These are phyloP conservation scores for Cyclophora albipunctata DNA, from an alignment of 2,888 invertebrate species.

Conservation along the genomic window DNA sequence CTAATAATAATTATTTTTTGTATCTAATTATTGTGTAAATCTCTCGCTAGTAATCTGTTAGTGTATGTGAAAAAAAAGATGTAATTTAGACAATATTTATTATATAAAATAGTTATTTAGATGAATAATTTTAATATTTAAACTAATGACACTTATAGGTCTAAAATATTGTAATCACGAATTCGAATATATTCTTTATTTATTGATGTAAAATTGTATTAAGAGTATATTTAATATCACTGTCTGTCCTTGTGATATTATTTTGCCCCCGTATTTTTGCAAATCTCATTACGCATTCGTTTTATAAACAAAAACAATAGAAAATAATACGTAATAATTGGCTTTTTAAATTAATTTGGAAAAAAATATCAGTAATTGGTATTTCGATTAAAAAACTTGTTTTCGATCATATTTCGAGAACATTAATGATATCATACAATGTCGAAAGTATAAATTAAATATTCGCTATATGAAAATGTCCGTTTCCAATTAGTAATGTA, in stretches of 20 bases:
- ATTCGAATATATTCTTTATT: not conserved
- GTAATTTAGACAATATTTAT: conserved; percentile 69
- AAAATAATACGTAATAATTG: not conserved
- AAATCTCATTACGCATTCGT: not conserved
- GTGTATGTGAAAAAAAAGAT: conserved; percentile 44
- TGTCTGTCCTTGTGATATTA: not conserved
- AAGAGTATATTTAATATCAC: not conserved
- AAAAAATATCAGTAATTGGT: no score
- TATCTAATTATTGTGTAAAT: conserved; percentile 38
- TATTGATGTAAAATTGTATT: not conserved
- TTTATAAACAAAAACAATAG: not conserved
- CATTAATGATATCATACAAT: not conserved
- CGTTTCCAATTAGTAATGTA: conserved; percentile 7
- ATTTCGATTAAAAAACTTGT: no score
- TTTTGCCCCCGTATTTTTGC: not conserved
- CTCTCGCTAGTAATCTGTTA: conserved; percentile 44
- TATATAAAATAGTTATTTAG: conserved; percentile 27
- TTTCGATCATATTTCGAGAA: not conserved
- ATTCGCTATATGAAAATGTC: no score
- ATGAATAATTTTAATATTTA: conserved; percentile 25
- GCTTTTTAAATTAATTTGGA: not conserved
- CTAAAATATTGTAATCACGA: not conserved
- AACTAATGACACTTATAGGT: not conserved
- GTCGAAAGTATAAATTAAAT: no score
- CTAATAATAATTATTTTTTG: conserved; percentile 51